Percentiles rank a stretch among this genome's conserved stretches.
These are phyloP conservation scores for Bombyx mori DNA, from an alignment of 1,140 invertebrate species.

Conservation along the genomic window ASM3026992v2 NC_085122.1:6419001-6419500, in stretches of 20 bases:
- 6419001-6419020: constrained; percentile 76
- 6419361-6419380: too few species aligned
- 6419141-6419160: constrained; percentile 94
- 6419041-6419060: constrained; percentile 88
- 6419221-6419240: background rate
- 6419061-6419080: constrained; percentile 97
- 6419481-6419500: too few species aligned
- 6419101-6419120: constrained; percentile 91
- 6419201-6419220: constrained; percentile 13
- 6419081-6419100: constrained; percentile 96
- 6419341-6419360: too few species aligned
- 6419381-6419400: too few species aligned
- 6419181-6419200: constrained; percentile 81
- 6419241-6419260: constrained; percentile 3
- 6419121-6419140: constrained; percentile 93
- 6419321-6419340: too few species aligned
- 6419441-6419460: too few species aligned
- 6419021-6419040: constrained; percentile 77
- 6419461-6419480: too few species aligned
- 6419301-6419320: too few species aligned
- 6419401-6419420: too few species aligned
- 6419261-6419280: background rate
- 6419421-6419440: too few species aligned
- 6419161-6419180: constrained; percentile 90
- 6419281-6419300: too few species aligned